Percentiles rank a stretch among this genome's conserved stretches.
phyloP scores from a whole-genome alignment of 1,140 invertebrate genomes.

The Calephelis virginiensis region DNA sequence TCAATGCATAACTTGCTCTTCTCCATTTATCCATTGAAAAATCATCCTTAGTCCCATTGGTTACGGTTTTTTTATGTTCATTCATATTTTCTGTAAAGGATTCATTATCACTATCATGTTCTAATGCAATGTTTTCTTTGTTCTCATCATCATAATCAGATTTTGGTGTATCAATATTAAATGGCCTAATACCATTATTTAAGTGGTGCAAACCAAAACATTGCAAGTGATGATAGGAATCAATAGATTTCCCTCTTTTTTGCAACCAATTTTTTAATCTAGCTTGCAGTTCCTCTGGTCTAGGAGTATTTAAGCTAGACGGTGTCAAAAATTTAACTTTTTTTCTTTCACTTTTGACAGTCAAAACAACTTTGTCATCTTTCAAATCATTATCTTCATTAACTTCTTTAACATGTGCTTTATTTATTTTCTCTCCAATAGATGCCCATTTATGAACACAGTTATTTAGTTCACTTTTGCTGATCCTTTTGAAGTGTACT shows the following conservation, averaged over 20 bases:
- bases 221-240: constrained; percentile 77
- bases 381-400: constrained; percentile 57
- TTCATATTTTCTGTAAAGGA: constrained; percentile 65
- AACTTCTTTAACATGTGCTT: constrained; percentile 50
- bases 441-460: constrained; percentile 71
- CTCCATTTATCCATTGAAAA: constrained; percentile 50
- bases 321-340: constrained; percentile 69
- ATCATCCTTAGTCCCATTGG: constrained; percentile 23
- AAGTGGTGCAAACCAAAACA: constrained; percentile 72
- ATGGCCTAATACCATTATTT: constrained; percentile 31
- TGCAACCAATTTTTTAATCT: constrained; percentile 75
- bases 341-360: constrained; percentile 69
- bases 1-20: constrained; percentile 40
- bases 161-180: constrained; percentile 32
- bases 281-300: constrained; percentile 59
- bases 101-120: constrained; percentile 65
- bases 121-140: constrained; percentile 77
- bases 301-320: constrained; percentile 61
- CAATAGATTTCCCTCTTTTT: constrained; percentile 70
- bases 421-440: constrained; percentile 61
- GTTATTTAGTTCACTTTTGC: constrained; percentile 55
- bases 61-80: constrained; percentile 32
- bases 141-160: constrained; percentile 70
- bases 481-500: constrained; percentile 69
- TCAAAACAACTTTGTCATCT: constrained; percentile 53